Base-by-base conservation (phyloP, 2,888 invertebrate genomes). In the Deilephila porcellus region DNA sequence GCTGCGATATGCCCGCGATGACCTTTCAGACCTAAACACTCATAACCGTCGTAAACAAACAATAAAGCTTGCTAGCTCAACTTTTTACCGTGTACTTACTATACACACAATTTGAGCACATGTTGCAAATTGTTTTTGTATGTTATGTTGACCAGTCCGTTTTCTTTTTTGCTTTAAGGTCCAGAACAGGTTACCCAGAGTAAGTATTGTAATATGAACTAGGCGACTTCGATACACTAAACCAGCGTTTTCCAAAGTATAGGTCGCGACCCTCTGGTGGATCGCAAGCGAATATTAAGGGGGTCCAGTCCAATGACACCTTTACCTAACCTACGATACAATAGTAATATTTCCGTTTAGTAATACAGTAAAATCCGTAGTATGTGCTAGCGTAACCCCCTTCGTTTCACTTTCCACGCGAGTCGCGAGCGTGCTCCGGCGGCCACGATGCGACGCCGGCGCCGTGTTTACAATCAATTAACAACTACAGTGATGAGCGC, bases 381-480 rank as follows among this genome's bases (percentile, higher is more conserved):
- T 76, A 52, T 72, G 17, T 56, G 73, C 56, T 62, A 71, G 34
- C n/a, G 74, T 64, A 20, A 75, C 73, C 73, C 62, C 72, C 72
- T 74, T 75, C 77, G 76, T 81, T 82, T 82, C 81, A 82, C 80
- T 81, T 81, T 80, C 75, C 77, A 76, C 77, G 71, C 70, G 77
- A 75, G 75, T 77, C 77, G 72, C 71, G 77, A 75, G 75, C 78
- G 75, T 71, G 77, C 45, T 20, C 6, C 32, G 62, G n/a, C 45
- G 74, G 63, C 63, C n/a, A 62, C 74, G n/a, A 71, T 75, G 71
- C 72, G 73, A 34, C 20, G 32, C 76, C 45, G 45, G 45, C 45
- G 77, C 73, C 78, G 77, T 78, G 77, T 79, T 70, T 76, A 78
- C 78, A 67, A 72, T 74, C 79, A 78, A 80, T 81, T 78, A 79